phyloP scores from a whole-genome alignment of 2,797 vertebrate species.

The Melanotaenia maccullochi region DNA sequence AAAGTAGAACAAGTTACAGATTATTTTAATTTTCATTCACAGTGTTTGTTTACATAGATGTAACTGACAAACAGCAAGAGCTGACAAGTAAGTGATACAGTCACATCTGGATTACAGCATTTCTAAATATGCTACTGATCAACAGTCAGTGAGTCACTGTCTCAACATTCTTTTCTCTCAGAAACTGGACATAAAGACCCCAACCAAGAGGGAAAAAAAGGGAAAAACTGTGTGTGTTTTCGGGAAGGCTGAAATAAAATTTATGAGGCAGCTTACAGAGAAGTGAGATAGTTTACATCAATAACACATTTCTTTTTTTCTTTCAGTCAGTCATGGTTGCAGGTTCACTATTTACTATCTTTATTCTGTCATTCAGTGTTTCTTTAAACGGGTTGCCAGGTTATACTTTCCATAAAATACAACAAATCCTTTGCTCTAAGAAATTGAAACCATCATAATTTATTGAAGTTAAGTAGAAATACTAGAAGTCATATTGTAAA shows the following conservation, averaged over 20 bases:
- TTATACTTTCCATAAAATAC: background rate
- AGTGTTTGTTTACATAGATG: conserved; percentile 1
- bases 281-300: background rate
- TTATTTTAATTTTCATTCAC: conserved; percentile 5
- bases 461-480: background rate
- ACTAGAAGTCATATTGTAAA: background rate
- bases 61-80: background rate
- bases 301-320: background rate
- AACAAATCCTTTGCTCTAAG: background rate
- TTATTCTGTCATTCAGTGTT: background rate
- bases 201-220: background rate
- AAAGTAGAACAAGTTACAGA: background rate
- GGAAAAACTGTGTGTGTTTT: background rate
- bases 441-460: background rate
- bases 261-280: conserved; percentile 18
- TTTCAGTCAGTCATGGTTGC: background rate
- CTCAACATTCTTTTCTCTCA: conserved; percentile 24
- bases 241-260: conserved; percentile 6
- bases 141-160: conserved; percentile 43
- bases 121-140: conserved; percentile 29
- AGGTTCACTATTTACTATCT: too few species aligned
- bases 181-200: conserved; percentile 19
- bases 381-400: background rate
- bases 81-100: conserved; percentile 8
- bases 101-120: conserved; percentile 50